Base-by-base conservation (phyloP, 2,113 vertebrate genomes). In the Puffinus mauretanicus region DNA sequence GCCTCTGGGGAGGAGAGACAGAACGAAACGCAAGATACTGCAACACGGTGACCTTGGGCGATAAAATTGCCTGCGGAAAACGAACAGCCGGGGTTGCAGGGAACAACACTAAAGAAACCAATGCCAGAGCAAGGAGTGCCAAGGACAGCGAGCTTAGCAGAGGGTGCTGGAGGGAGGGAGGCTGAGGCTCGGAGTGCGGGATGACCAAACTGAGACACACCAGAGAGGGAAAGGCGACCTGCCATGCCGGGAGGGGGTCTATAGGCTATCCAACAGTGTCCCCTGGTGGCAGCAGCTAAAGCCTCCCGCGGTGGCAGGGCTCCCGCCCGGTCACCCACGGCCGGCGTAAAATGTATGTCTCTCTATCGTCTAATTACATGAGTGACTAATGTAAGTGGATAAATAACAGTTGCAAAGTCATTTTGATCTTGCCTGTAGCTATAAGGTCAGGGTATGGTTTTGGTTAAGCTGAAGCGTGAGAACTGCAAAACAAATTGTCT, bases 261-360 rank as follows among this genome's bases (percentile, higher is more conserved):
- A 89, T 94, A 17, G 49, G 8, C 85, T 88, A 46, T 95, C 91
- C 97, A 92, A 93, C 93, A 97, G 76, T 81, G 95, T 65, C 96
- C 93, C 87, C 96, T 97, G 78, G 69, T 82, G 96, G 94, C 88
- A 47, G 12, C 20, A 29, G 9, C 20, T 11, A 87, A 8, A 49
- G 42, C 29, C 61, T 46, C 30, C 47, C 47, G 10, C 5, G 5
- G 7, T 10, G 36, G 38, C 76, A 44, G 5, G 8, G n/a, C 32
- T 21, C 44, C 51, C 8, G 7, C 6, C 13, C 13, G 3, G 29
- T 24, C 70, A 72, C 19, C 38, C 24, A 11, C 26, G 20, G 34
- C 32, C 36, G 4, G 18, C 18, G 3, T 19, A 18, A 29, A 52
- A 42, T 1, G 14, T 47, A 1, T 2, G 14, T 25, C 32, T 29